phyloP scores from a whole-genome alignment of 2,113 vertebrate genomes.

The Eptatretus burgeri region DNA sequence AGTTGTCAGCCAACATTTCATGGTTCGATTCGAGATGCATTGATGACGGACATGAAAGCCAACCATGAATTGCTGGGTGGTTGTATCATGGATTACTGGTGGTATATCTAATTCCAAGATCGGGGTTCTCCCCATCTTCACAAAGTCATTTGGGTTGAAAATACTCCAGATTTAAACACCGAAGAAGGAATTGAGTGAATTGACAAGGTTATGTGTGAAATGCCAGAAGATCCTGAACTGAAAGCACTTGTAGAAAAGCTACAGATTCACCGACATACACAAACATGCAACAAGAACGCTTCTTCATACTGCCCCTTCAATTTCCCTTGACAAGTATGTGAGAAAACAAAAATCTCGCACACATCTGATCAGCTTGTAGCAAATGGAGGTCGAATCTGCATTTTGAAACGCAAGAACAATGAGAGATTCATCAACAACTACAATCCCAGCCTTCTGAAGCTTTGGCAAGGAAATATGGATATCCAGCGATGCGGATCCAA shows the following conservation, averaged over 20 bases:
- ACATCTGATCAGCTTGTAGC: background rate
- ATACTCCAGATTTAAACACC: background rate
- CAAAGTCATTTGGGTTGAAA: background rate
- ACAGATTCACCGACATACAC: background rate
- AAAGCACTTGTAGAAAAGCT: background rate
- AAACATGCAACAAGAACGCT: background rate
- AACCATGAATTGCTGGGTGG: background rate
- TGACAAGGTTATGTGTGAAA: background rate
- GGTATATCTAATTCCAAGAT: background rate
- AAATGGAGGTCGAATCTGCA: background rate
- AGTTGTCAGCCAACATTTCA: too few relatives aligned
- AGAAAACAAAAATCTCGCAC: background rate
- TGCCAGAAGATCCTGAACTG: background rate
- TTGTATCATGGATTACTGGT: background rate
- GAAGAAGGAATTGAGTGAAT: background rate
- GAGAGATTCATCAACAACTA: background rate
- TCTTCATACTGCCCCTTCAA: background rate
- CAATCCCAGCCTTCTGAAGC: background rate
- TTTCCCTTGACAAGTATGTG: background rate
- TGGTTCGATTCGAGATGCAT: too few relatives aligned
- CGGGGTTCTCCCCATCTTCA: background rate
- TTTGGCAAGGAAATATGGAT: slow-evolving; percentile 3
- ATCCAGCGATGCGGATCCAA: slow-evolving; percentile 3
- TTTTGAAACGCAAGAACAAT: background rate
- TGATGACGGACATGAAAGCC: background rate